Evolutionary conservation across 53 echinoderm and acorn worm species (phyloP).

Genomic region (Echinometra lucunter): DNA sequence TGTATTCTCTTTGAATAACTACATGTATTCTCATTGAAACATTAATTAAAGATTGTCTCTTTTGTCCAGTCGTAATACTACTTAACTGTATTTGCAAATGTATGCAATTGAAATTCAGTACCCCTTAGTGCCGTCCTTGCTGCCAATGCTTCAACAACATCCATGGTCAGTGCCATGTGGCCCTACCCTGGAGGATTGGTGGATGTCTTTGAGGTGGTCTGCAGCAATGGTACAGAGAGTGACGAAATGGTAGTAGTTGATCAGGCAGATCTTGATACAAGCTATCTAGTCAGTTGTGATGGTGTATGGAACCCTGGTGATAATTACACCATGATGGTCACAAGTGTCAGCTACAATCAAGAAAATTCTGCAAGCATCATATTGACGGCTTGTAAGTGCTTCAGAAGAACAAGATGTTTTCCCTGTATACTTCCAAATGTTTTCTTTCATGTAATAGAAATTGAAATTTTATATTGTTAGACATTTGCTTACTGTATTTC

Average conservation of each 20-base stretch:
- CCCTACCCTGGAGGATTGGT: too few species aligned
- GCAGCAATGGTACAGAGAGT: conserved; percentile 40
- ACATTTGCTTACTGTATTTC: too few species aligned
- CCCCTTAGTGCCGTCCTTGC: not conserved
- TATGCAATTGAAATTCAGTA: conserved; percentile 13
- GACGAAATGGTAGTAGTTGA: not conserved
- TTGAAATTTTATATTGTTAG: too few species aligned
- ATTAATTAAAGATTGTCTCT: not conserved
- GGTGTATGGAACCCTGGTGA: too few species aligned
- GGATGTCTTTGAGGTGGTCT: not conserved
- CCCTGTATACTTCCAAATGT: too few species aligned
- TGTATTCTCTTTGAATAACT: too few species aligned
- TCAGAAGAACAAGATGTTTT: not conserved
- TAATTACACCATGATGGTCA: conserved; percentile 46
- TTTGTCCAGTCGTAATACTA: not conserved
- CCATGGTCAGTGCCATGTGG: conserved; percentile 29
- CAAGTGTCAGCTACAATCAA: conserved; percentile 6
- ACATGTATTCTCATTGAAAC: too few species aligned
- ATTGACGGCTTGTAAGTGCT: conserved; percentile 39
- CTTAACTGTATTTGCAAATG: not conserved
- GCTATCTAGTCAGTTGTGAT: conserved; percentile 17
- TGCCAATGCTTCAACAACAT: not conserved
- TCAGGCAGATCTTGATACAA: not conserved
- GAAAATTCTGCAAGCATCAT: conserved; percentile 24
- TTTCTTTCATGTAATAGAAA: too few species aligned